Conservation (phyloP, 2,113 vertebrate genomes). For the Lepus europaeus region DNA sequence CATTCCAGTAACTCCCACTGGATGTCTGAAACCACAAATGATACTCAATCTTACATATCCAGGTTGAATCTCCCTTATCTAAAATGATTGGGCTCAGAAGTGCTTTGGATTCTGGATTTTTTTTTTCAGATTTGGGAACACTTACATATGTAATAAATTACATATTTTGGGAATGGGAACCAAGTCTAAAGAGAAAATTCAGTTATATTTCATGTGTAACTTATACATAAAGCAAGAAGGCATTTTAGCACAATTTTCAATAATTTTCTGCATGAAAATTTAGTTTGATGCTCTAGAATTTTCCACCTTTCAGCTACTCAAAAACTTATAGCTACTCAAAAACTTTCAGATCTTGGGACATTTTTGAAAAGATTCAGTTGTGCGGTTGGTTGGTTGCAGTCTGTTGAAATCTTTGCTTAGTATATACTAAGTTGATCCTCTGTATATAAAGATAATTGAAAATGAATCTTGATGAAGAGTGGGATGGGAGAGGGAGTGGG, state of each 20-base stretch:
- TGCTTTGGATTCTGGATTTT: not conserved
- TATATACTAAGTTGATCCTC: no score
- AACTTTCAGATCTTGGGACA: not conserved
- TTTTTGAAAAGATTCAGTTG: not conserved
- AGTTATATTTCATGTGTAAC: not conserved
- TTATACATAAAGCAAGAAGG: not conserved
- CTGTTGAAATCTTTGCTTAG: no score
- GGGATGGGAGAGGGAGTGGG: no score
- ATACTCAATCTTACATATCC: not conserved
- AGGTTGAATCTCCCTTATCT: not conserved
- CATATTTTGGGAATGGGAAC: not conserved
- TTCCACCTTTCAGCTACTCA: not conserved
- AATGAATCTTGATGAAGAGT: no score
- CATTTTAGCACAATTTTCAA: not conserved
- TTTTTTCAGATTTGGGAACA: not conserved
- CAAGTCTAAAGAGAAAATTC: not conserved
- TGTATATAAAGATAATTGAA: no score
- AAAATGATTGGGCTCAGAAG: not conserved
- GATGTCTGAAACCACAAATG: not conserved
- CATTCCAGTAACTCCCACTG: not conserved
- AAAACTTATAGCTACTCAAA: not conserved
- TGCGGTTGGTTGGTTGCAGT: no score
- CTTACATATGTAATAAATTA: not conserved
- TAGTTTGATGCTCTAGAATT: not conserved
- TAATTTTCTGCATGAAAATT: not conserved